Evolutionary conservation across 2,888 invertebrate genomes (phyloP), one percentile per base, ranked within the genome.

Genomic region (Sinentomon sp.): DNA sequence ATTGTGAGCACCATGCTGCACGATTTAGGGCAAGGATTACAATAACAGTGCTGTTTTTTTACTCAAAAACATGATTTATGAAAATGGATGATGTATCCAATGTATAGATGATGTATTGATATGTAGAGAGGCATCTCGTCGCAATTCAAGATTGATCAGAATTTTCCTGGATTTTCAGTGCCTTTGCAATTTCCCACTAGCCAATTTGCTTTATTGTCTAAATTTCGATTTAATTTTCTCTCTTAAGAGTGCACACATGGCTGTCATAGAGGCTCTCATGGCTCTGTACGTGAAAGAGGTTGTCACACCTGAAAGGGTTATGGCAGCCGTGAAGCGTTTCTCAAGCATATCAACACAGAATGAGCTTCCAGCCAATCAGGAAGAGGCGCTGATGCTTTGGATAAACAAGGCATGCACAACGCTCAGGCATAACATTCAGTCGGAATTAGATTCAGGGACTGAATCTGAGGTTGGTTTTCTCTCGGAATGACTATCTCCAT

Each of bases 201-300:
- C 13, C 5, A 10, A 10, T 17, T 27, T 5, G 7, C n/a, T n/a
- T n/a, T n/a, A 28, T 13, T 28, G 5, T n/a, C 14, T 28, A n/a
- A n/a, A n/a, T n/a, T n/a, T n/a, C n/a, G n/a, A n/a, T n/a, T n/a
- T n/a, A n/a, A n/a, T n/a, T n/a, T n/a, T n/a, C n/a, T n/a, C n/a
- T n/a, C n/a, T n/a, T n/a, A n/a, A n/a, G 87, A 72, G 69, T 54
- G 82, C 83, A 48, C 89, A 92, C 57, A 74, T 89, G 72, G 69
- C 77, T 53, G 77, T 92, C 57, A 77, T 87, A 57, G 87, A 89
- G 60, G 77, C 82, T 45, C 63, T 89, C 55, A 87, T 89, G 87
- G 66, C 68, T 52, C 64, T 89, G 46, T 87, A 85, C 60, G 75
- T 82, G 44, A 73, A 76, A 49, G 85, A 89, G 57, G 78, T 85